These are phyloP conservation scores for Oncorhynchus nerka DNA, from an alignment of 2,113 vertebrate species.

Conservation along the genomic window DNA sequence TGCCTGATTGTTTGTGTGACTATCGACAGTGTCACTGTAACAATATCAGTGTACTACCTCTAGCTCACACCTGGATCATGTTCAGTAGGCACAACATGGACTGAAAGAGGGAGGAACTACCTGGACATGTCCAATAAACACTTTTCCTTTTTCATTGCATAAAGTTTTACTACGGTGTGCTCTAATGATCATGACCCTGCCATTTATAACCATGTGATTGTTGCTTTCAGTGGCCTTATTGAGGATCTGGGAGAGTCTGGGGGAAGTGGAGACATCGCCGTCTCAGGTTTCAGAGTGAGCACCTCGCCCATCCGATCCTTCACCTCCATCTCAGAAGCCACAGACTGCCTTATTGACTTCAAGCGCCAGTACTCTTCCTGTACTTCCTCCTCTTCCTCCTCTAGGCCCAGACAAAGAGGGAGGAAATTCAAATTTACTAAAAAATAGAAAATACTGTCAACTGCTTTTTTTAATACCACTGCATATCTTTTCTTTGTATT, in stretches of 20 bases:
- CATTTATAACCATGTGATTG: background rate
- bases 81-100: too few relatives aligned
- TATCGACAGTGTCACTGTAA: too few relatives aligned
- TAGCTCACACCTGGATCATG: too few relatives aligned
- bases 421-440: conserved; percentile 17
- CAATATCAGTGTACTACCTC: too few relatives aligned
- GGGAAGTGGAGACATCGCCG: background rate
- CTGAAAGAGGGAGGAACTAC: too few relatives aligned
- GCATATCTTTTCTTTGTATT: conserved; percentile 22
- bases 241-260: background rate
- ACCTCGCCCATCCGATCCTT: conserved; percentile 77
- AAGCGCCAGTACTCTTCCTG: conserved; percentile 54
- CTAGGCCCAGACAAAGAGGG: conserved; percentile 45
- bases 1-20: too few relatives aligned
- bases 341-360: conserved; percentile 76
- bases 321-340: conserved; percentile 78
- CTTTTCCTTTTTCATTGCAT: too few relatives aligned
- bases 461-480: background rate
- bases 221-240: background rate
- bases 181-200: background rate
- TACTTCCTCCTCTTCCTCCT: too few relatives aligned
- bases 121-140: too few relatives aligned
- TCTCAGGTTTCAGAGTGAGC: conserved; percentile 35
- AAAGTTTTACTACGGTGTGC: too few relatives aligned
- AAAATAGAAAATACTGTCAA: background rate